These are phyloP conservation scores for Larimichthys polyactis DNA, from an alignment of 2,113 vertebrate genomes.

Conservation along the genomic window DNA sequence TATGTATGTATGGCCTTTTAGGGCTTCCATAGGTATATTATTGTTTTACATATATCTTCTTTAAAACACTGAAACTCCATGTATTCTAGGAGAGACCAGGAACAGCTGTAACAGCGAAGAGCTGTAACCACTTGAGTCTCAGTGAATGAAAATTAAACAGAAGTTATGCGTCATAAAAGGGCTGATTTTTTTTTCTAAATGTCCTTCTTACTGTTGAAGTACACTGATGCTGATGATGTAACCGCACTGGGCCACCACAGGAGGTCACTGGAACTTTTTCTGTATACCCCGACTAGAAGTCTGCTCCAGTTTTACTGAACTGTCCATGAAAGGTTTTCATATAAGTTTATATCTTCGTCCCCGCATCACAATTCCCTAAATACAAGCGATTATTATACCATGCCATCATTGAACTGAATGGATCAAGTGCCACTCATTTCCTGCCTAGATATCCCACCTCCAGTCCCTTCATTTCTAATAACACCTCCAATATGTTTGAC, in stretches of 20 bases:
- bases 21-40: too few relatives aligned
- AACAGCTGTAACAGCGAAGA: neutral
- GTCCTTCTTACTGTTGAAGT: neutral
- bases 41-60: neutral
- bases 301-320: neutral
- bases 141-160: neutral
- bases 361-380: neutral
- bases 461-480: too few relatives aligned
- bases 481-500: neutral
- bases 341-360: neutral
- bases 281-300: neutral
- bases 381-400: neutral
- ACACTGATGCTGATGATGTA: neutral
- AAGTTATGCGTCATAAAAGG: neutral
- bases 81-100: neutral
- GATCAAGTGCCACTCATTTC: neutral
- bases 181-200: neutral
- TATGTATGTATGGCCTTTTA: too few relatives aligned
- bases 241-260: neutral
- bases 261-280: constrained; percentile 12
- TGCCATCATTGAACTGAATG: neutral
- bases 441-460: neutral
- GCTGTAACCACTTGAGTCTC: neutral
- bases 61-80: neutral
- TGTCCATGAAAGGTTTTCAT: neutral